Evolutionary conservation across 2,888 invertebrate species (phyloP).

Genomic region (Scrobipalpa costella): DNA sequence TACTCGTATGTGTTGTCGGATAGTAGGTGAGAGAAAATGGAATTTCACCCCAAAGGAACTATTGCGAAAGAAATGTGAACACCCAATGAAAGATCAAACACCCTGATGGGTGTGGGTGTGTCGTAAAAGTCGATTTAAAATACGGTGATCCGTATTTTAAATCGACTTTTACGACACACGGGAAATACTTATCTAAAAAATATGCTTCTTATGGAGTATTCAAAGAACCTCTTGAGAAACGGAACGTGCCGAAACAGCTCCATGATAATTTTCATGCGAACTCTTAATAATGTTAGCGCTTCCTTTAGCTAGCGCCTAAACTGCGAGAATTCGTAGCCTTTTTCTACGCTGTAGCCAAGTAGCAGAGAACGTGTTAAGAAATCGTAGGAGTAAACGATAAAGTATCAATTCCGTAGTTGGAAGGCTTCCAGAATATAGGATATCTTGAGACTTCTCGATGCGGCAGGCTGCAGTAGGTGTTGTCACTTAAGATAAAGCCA

Average conservation of each 20-base stretch:
- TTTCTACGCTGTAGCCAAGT: background rate
- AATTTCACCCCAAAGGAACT: background rate
- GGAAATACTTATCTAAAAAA: no score
- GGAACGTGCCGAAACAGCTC: background rate
- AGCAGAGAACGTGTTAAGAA: slow-evolving; percentile 4
- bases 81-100: slow-evolving; percentile 17
- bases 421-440: slow-evolving; percentile 38
- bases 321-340: background rate
- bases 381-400: slow-evolving; percentile 27
- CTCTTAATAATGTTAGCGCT: background rate
- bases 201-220: background rate
- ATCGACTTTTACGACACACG: slow-evolving; percentile 3
- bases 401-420: slow-evolving; percentile 40
- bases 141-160: no score
- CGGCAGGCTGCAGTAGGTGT: slow-evolving; percentile 28
- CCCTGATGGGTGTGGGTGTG: no score
- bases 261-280: background rate
- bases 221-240: background rate
- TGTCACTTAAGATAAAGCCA: background rate
- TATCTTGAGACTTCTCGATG: slow-evolving; percentile 12
- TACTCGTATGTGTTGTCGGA: no score
- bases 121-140: no score
- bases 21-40: background rate
- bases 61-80: background rate
- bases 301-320: background rate